Percentiles rank a stretch among this genome's conserved stretches.
Conservation (phyloP, 1,140 invertebrate species). For the Drosophila miranda region DNA sequence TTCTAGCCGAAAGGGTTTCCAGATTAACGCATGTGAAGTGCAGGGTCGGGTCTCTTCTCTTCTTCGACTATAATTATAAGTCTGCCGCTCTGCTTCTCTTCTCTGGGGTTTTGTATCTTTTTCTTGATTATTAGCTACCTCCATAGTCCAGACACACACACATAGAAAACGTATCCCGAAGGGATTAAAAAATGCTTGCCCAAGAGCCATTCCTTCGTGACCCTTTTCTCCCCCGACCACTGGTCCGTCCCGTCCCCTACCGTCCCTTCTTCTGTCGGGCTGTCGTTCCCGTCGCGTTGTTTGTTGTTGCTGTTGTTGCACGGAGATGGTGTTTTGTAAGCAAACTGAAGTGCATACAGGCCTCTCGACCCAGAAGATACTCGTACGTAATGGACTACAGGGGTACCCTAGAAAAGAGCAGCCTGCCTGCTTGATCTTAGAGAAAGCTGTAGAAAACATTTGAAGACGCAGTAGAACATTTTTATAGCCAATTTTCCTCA, state of each 20-base stretch:
- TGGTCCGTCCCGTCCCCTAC: conserved; percentile 19
- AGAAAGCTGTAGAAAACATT: too few species aligned
- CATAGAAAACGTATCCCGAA: conserved; percentile 45
- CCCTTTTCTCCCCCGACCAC: conserved; percentile 31
- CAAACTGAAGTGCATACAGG: conserved; percentile 65
- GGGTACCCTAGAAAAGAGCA: conserved; percentile 8
- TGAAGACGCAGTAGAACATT: too few species aligned
- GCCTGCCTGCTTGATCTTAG: too few species aligned
- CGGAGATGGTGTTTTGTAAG: conserved; percentile 63
- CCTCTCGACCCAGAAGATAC: conserved; percentile 57
- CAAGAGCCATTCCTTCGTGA: conserved; percentile 45
- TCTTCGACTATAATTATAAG: conserved; percentile 65
- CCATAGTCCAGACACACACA: conserved; percentile 17
- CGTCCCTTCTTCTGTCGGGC: conserved; percentile 3
- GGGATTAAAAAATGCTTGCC: conserved; percentile 47
- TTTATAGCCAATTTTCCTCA: too few species aligned
- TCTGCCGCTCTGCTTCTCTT: conserved; percentile 17
- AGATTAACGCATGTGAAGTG: conserved; percentile 55
- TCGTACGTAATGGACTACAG: neutral
- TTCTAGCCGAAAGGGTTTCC: conserved; percentile 54
- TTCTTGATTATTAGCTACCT: conserved; percentile 78
- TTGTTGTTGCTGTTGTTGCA: conserved; percentile 54
- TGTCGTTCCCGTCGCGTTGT: conserved; percentile 28
- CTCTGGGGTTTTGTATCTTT: conserved; percentile 15
- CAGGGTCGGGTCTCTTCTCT: conserved; percentile 17